phyloP scores from a whole-genome alignment of 2,113 vertebrate species.

The Corythoichthys haematopterus region DNA sequence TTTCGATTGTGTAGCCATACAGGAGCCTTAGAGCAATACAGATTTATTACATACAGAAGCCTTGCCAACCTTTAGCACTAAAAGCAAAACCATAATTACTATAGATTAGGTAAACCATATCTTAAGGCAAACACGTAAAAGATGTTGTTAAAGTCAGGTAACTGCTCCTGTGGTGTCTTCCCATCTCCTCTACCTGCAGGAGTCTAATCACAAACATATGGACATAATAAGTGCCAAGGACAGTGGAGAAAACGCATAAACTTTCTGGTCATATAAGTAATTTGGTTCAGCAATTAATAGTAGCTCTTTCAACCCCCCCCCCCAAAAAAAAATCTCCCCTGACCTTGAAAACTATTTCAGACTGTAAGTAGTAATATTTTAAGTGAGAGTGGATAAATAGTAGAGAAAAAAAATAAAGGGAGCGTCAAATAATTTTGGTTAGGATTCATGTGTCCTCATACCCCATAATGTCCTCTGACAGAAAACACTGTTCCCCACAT shows the following conservation, averaged over 20 bases:
- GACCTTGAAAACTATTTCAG: neutral
- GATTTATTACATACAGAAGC: slow-evolving; percentile 20
- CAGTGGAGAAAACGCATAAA: slow-evolving; percentile 11
- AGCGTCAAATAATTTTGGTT: neutral
- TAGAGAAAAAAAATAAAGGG: neutral
- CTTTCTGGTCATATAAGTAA: slow-evolving; percentile 13
- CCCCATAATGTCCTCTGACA: neutral
- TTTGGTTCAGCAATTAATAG: slow-evolving; percentile 8
- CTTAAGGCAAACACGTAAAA: slow-evolving; percentile 37
- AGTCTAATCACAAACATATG: slow-evolving; percentile 47
- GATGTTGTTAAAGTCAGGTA: slow-evolving; percentile 46
- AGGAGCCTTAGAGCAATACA: slow-evolving; percentile 12
- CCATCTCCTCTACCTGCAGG: slow-evolving; percentile 11
- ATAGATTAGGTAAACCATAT: slow-evolving; percentile 48
- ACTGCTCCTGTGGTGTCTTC: slow-evolving; percentile 40
- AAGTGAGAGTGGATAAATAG: neutral
- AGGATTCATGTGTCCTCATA: neutral
- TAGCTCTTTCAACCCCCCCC: no score
- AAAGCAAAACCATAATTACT: slow-evolving; percentile 40
- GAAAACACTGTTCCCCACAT: slow-evolving; percentile 3
- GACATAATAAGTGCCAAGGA: slow-evolving; percentile 26
- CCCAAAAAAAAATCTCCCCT: neutral
- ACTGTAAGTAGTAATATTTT: neutral
- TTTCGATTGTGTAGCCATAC: slow-evolving; percentile 18
- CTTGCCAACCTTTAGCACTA: slow-evolving; percentile 42